These are phyloP conservation scores for Diploscapter pachys DNA, from an alignment of 1,140 invertebrate species.

Conservation along the genomic window DNA sequence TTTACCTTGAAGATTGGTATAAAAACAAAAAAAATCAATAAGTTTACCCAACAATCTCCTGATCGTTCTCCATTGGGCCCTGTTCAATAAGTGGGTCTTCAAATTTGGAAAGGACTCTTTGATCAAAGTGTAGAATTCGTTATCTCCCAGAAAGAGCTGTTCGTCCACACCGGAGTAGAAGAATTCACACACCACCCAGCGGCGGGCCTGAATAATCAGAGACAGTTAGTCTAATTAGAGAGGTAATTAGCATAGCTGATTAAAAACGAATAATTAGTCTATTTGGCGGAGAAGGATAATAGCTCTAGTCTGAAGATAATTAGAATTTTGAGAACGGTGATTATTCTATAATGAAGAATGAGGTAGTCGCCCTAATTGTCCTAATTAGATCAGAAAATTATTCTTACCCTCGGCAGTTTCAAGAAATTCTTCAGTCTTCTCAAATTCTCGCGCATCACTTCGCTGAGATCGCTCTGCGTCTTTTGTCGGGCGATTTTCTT, in stretches of 20 bases:
- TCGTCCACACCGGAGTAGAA: constrained; percentile 83
- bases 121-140: constrained; percentile 92
- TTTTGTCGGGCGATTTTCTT: too few species aligned
- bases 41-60: constrained; percentile 30
- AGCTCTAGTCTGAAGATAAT: background rate
- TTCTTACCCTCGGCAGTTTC: too few species aligned
- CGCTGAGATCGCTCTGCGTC: too few species aligned
- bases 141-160: constrained; percentile 86
- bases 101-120: constrained; percentile 89
- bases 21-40: background rate
- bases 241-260: background rate
- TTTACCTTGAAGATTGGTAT: background rate
- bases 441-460: too few species aligned
- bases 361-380: too few species aligned
- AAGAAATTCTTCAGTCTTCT: too few species aligned
- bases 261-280: background rate
- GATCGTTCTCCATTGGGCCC: constrained; percentile 60
- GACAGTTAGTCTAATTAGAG: background rate
- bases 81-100: constrained; percentile 76
- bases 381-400: too few species aligned
- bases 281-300: constrained; percentile 8
- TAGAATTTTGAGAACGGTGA: background rate
- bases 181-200: constrained; percentile 98
- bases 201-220: constrained; percentile 79
- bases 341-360: too few species aligned